A percentile compares a stretch with the other conserved stretches of the same genome.
phyloP scores from a whole-genome alignment of 2,797 vertebrate genomes.

The Sebastes umbrosus region DNA sequence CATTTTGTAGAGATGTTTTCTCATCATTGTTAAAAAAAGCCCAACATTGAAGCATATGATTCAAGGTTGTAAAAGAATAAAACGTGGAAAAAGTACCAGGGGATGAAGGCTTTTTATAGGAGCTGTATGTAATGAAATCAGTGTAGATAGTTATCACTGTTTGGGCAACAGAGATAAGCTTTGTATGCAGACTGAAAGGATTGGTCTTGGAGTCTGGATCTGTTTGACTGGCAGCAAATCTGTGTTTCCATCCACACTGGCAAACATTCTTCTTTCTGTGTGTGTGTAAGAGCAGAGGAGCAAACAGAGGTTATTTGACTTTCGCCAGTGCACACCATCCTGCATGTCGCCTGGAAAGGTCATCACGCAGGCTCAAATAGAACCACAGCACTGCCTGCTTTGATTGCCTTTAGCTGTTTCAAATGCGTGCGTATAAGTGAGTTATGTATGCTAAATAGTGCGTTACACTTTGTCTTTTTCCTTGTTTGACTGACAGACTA shows the following conservation, averaged over 20 bases:
- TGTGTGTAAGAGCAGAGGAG: constrained; percentile 17
- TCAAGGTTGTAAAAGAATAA: background rate
- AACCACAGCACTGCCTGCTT: background rate
- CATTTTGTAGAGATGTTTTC: background rate
- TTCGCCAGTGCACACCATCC: background rate
- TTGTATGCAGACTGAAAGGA: constrained; percentile 26
- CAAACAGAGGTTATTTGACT: constrained; percentile 57
- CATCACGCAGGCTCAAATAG: background rate
- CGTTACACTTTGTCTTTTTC: background rate
- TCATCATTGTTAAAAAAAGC: background rate
- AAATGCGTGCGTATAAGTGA: background rate
- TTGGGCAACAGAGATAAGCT: constrained; percentile 67
- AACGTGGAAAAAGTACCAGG: background rate
- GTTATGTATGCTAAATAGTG: background rate
- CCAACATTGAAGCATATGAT: background rate
- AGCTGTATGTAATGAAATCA: constrained; percentile 19
- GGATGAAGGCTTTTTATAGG: background rate
- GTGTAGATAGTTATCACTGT: constrained; percentile 33
- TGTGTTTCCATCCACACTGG: constrained; percentile 44
- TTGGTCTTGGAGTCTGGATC: background rate
- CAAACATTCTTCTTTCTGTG: constrained; percentile 29
- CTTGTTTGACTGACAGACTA: background rate
- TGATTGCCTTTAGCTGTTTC: background rate
- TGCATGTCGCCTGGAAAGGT: constrained; percentile 15
- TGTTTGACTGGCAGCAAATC: constrained; percentile 41